Base-by-base conservation (phyloP, 2,888 invertebrate genomes). In the Mythimna pallens region DNA sequence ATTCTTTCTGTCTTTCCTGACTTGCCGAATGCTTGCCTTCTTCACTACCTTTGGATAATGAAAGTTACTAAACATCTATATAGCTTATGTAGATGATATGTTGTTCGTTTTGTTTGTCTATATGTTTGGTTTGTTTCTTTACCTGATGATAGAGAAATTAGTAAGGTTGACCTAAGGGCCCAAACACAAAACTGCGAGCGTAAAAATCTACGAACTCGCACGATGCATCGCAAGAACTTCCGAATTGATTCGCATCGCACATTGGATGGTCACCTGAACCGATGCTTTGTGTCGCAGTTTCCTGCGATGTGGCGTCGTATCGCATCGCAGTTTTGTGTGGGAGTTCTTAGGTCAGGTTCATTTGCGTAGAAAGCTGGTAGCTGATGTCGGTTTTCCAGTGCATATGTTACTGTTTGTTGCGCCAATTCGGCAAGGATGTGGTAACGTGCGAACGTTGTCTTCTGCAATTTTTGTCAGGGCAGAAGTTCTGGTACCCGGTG, bases 31-130 rank as follows among this genome's bases (percentile, higher is more conserved):
- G 30, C 25, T 58, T 64, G 62, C 58, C 52, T 81, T 78, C 62
- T 84, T 82, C 52, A 64, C 88, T 89, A 70, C 89, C 89, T 89
- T 89, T 87, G 87, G 81, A 89, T 81, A 81, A 74, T 54, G 36
- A 62, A 79, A 52, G 65, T 82, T 85, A 81, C 59, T 81, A 70
- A 79, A 84, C 58, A 78, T 57, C 81, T 65, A 62, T 7, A 70
- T 70, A 71, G 52, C 34, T 58, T 22, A 50, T 12, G 25, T 54
- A 73, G 57, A 50, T 73, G n/a, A 40, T 9, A 25, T 57, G 22
- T 55, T 47, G 43, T 17, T 57, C 12, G 14, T 36, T 73, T 55
- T 36, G 30, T 30, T 30, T 47, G 43, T 36, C n/a, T 43, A n/a
- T 3, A 14, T 5, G 25, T 40, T 30, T 55, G 17, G 54, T 25